These are phyloP conservation scores for Leucoraja erinaceus DNA, from an alignment of 2,113 vertebrate genomes.

Conservation along the genomic window DNA sequence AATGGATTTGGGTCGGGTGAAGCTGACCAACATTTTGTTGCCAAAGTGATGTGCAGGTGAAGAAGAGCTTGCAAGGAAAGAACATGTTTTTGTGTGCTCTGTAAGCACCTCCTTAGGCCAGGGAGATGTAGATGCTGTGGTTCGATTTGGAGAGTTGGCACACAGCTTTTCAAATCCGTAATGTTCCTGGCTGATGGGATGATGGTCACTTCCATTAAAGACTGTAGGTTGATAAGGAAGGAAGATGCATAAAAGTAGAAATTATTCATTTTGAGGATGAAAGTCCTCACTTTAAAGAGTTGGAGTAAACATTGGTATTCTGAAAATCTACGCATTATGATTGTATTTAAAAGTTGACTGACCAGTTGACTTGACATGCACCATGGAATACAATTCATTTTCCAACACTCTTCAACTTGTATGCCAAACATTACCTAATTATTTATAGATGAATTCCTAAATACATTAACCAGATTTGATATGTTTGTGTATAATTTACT, in stretches of 20 bases:
- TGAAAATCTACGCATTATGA: not conserved
- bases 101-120: no score
- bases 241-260: not conserved
- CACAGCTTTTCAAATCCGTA: not conserved
- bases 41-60: not conserved
- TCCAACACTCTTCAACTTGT: not conserved
- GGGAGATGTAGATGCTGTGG: not conserved
- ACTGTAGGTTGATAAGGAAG: not conserved
- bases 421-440: not conserved
- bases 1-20: not conserved
- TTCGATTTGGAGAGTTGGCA: not conserved
- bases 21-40: not conserved
- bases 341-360: slow-evolving; percentile 17
- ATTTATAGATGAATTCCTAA: slow-evolving; percentile 19
- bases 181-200: not conserved
- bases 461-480: not conserved
- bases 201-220: not conserved
- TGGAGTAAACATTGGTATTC: not conserved
- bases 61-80: not conserved
- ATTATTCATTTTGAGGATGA: not conserved
- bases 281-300: not conserved
- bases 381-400: not conserved
- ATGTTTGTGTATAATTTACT: not conserved
- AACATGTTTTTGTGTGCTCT: not conserved
- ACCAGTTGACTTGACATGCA: not conserved